Conservation (phyloP, 2,797 vertebrate species). For the Enteromius anoplus region DNA sequence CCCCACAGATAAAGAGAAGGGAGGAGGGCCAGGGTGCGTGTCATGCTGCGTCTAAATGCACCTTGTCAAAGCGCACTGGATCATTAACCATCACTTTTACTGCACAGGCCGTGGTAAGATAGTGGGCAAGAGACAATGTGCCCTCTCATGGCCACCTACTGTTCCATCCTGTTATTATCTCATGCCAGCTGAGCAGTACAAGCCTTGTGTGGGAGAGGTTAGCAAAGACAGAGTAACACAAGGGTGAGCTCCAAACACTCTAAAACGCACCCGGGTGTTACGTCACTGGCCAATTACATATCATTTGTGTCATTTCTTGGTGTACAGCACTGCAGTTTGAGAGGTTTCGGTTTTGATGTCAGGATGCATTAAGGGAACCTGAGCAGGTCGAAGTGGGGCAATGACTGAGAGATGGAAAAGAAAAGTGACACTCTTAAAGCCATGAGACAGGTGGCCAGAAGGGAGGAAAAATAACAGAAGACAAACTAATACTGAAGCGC, state of each 20-base stretch:
- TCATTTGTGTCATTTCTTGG: conserved; percentile 44
- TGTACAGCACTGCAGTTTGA: conserved; percentile 31
- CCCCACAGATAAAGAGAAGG: conserved; percentile 28
- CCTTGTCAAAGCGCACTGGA: conserved; percentile 46
- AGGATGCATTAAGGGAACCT: conserved; percentile 34
- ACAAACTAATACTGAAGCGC: not conserved
- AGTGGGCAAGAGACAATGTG: conserved; percentile 47
- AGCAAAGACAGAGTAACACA: conserved; percentile 20
- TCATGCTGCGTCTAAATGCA: conserved; percentile 46
- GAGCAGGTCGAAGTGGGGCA: conserved; percentile 11
- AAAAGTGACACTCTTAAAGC: conserved; percentile 20
- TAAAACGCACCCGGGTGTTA: conserved; percentile 14
- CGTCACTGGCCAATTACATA: conserved; percentile 18
- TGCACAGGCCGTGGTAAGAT: conserved; percentile 10
- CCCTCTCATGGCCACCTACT: conserved; percentile 40
- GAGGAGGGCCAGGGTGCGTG: conserved; percentile 42
- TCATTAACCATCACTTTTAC: conserved; percentile 48
- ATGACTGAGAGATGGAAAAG: conserved; percentile 5
- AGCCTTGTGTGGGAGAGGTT: conserved; percentile 36
- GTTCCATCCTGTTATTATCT: conserved; percentile 50
- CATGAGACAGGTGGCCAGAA: not conserved
- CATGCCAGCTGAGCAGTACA: conserved; percentile 50
- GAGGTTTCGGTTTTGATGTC: conserved; percentile 36
- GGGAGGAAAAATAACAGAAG: not conserved
- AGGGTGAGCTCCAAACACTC: conserved; percentile 24